Evolutionary conservation across 2,888 invertebrate species (phyloP), one percentile per base, ranked within the genome.

Genomic region (Mystacides longicornis): DNA sequence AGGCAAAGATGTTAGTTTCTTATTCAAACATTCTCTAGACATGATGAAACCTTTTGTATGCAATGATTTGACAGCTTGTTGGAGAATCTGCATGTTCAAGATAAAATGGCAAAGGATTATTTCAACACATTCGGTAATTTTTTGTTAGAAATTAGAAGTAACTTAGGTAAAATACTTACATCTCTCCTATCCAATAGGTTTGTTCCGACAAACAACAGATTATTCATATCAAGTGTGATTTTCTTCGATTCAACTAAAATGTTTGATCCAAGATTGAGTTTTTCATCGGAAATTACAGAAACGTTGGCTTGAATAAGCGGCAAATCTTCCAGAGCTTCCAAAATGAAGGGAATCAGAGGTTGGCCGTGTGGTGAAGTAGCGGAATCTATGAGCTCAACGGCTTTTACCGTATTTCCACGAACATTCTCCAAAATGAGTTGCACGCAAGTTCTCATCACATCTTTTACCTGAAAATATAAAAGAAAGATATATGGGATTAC

Each of bases 341-440:
- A 69, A 4, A 90, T 74, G 11, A 72, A 62, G 2, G 79, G 78
- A 0, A 84, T 71, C 0, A 85, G 62, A 1, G 81, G 76, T 54
- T 72, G 65, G 43, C 75, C 70, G 5, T 68, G 71, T 51, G 76
- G 73, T 45, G 79, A 74, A 60, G 80, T 79, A 48, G 79, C 77
- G 23, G 73, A 73, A 50, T 78, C 78, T 61, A 70, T 66, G 57
- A 80, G 51, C 68, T 85, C 81, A 21, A 82, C 72, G 37, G 71
- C 70, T 67, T 80, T 85, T 0, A 86, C 75, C 73, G 84, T 85
- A 60, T 78, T 70, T 0, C 73, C 74, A 53, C 79, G 77, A 1
- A 78, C 67, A 66, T 91, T 92, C 68, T 93, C 93, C 0, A 87
- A 67, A 0, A 84, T 79, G 0, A 89, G 66, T 68, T 92, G 92